Percentiles rank a stretch among this genome's conserved stretches.
Evolutionary conservation across 1,140 invertebrate genomes (phyloP).

Genomic region (Vanessa atalanta): DNA sequence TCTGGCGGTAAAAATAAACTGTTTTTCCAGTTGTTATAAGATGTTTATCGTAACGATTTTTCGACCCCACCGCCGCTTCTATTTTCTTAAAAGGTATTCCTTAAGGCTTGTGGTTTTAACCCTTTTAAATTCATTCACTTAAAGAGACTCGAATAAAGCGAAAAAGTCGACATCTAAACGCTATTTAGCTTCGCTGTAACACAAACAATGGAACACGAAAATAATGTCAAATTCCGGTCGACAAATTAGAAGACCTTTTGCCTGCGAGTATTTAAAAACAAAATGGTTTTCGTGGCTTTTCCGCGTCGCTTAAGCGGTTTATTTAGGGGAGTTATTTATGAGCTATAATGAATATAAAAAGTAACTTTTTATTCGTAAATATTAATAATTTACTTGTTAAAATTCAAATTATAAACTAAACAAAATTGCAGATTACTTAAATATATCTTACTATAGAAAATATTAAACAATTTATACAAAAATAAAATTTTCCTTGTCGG

Average conservation of each 20-base stretch:
- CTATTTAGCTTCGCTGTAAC: slow-evolving; percentile 70
- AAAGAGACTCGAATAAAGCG: slow-evolving; percentile 61
- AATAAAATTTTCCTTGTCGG: too few species aligned
- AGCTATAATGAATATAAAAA: slow-evolving; percentile 33
- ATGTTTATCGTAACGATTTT: slow-evolving; percentile 41
- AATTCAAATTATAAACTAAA: too few species aligned
- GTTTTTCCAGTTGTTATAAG: slow-evolving; percentile 37
- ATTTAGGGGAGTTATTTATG: slow-evolving; percentile 40
- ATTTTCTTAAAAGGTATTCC: slow-evolving; percentile 57
- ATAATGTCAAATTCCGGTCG: slow-evolving; percentile 74
- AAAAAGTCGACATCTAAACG: slow-evolving; percentile 69
- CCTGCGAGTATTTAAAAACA: slow-evolving; percentile 65
- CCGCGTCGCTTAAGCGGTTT: slow-evolving; percentile 42
- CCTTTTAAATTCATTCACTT: slow-evolving; percentile 64
- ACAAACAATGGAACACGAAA: slow-evolving; percentile 71
- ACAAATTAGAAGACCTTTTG: slow-evolving; percentile 77
- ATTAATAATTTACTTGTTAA: too few species aligned
- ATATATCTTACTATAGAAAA: too few species aligned
- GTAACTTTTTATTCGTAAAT: slow-evolving; percentile 7
- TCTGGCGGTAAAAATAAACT: slow-evolving; percentile 4
- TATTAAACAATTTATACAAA: too few species aligned
- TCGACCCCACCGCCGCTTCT: slow-evolving; percentile 37
- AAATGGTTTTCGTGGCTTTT: slow-evolving; percentile 54
- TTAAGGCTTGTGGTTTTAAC: slow-evolving; percentile 63
- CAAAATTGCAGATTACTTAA: too few species aligned